Percentiles rank a stretch among this genome's conserved stretches.
Conservation (phyloP, 2,888 invertebrate species). For the Drosophila aldrichi region DNA sequence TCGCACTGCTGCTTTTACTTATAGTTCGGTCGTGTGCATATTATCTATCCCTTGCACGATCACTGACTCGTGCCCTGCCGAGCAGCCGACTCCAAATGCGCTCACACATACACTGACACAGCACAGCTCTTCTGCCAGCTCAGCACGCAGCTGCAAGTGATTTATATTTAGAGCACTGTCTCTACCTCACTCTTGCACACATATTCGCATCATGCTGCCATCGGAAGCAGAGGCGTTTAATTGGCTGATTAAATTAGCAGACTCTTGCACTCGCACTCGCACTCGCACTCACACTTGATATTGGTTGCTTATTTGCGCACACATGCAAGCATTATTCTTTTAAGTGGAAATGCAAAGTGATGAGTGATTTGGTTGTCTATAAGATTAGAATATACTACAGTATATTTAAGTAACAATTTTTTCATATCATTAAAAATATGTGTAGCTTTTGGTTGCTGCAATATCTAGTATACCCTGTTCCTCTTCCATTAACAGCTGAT, state of each 20-base stretch:
- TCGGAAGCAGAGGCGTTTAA: slow-evolving; percentile 1
- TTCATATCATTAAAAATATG: no score
- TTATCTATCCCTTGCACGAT: neutral
- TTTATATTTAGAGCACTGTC: neutral
- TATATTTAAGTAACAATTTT: neutral
- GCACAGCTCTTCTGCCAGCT: neutral
- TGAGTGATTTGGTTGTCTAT: neutral
- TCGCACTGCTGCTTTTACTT: neutral
- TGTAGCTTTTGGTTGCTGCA: neutral
- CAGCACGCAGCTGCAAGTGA: slow-evolving; percentile 10
- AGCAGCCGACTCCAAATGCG: neutral
- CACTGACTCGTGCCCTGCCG: neutral
- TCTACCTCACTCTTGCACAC: neutral
- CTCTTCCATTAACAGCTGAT: neutral
- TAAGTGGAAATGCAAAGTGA: neutral
- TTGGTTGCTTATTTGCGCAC: neutral
- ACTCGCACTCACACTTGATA: slow-evolving; percentile 5
- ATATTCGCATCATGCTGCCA: neutral
- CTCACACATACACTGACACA: neutral
- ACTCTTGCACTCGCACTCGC: neutral
- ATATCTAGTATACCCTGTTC: slow-evolving; percentile 20
- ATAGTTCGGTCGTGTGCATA: neutral
- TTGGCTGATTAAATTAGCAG: slow-evolving; percentile 12
- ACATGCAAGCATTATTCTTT: neutral
- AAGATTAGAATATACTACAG: neutral